Evolutionary conservation across 2,797 vertebrate species (phyloP).

Genomic region (Chelonia mydas): DNA sequence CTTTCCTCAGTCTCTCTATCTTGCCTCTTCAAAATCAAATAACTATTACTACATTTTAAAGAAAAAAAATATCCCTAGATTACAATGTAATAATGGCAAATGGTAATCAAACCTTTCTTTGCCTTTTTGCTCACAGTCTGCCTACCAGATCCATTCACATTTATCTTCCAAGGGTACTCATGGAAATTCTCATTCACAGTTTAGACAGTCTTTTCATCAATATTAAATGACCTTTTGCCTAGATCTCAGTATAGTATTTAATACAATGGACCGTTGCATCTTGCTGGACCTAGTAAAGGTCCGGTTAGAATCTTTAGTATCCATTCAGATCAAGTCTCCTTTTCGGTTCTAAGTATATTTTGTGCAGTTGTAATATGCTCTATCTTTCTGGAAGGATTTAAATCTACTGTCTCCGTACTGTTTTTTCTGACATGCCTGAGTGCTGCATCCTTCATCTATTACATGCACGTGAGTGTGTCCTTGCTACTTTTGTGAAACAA

Average conservation of each 20-base stretch:
- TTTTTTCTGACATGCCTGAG: not conserved
- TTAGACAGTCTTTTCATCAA: not conserved
- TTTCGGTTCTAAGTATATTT: not conserved
- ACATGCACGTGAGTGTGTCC: not conserved
- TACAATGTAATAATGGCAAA: rapidly evolving
- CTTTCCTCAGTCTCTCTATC: not conserved
- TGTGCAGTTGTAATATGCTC: not conserved
- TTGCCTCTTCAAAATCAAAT: not conserved
- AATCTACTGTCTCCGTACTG: not conserved
- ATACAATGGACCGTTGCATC: not conserved
- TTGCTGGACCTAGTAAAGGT: not conserved
- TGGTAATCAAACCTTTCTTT: not conserved
- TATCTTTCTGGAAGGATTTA: not conserved
- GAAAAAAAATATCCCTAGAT: not conserved
- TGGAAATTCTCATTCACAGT: not conserved
- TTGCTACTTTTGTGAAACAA: not conserved
- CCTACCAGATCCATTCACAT: not conserved
- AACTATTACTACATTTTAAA: not conserved
- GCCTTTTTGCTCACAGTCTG: not conserved
- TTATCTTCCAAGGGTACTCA: not conserved
- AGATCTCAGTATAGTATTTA: not conserved
- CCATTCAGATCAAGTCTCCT: not conserved
- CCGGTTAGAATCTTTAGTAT: not conserved
- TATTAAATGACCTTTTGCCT: not conserved
- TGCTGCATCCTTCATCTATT: not conserved